phyloP scores from a whole-genome alignment of 2,888 invertebrate genomes.

The Muscina levida region DNA sequence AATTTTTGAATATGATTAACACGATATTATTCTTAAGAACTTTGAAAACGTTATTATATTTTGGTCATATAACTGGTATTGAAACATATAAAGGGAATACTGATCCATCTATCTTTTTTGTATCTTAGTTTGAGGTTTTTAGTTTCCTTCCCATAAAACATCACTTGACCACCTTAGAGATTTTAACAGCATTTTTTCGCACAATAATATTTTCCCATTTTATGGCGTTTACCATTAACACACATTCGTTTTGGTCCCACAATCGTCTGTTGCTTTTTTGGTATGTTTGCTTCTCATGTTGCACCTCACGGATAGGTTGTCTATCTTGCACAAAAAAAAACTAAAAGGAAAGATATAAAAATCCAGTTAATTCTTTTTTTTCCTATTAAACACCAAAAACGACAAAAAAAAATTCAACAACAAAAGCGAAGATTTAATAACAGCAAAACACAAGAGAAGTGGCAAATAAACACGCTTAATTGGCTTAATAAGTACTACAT shows the following conservation, averaged over 20 bases:
- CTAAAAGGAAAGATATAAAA: slow-evolving; percentile 17
- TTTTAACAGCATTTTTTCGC: too few relatives aligned
- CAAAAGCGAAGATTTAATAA: background rate
- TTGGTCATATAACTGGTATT: too few relatives aligned
- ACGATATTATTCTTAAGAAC: too few relatives aligned
- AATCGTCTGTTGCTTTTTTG: background rate
- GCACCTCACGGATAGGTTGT: background rate
- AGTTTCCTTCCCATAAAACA: too few relatives aligned
- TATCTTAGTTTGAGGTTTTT: too few relatives aligned
- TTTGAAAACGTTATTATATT: too few relatives aligned
- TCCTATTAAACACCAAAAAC: background rate
- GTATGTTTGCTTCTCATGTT: background rate
- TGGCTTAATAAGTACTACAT: slow-evolving; percentile 58
- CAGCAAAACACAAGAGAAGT: background rate
- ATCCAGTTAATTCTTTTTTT: slow-evolving; percentile 10
- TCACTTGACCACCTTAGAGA: too few relatives aligned
- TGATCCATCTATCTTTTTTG: too few relatives aligned
- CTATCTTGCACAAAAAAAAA: background rate
- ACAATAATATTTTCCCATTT: too few relatives aligned
- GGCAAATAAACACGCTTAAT: slow-evolving; percentile 52
- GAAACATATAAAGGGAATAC: too few relatives aligned
- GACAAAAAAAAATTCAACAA: background rate
- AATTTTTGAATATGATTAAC: too few relatives aligned
- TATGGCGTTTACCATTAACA: slow-evolving; percentile 4
- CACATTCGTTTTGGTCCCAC: background rate